phyloP scores from a whole-genome alignment of 2,113 vertebrate genomes.

The Phalacrocorax carbo region DNA sequence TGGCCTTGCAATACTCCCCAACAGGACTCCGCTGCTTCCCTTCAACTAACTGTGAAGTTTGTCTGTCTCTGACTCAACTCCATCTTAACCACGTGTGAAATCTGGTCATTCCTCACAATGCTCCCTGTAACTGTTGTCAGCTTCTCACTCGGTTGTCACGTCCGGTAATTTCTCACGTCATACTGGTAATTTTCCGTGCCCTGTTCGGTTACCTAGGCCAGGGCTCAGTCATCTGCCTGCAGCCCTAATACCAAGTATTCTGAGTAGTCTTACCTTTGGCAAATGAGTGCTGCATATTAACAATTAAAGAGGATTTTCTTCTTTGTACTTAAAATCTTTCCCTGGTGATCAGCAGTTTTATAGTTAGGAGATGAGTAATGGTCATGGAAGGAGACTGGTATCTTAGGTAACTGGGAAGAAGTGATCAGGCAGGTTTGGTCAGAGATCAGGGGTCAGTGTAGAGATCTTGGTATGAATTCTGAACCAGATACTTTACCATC shows the following conservation, averaged over 20 bases:
- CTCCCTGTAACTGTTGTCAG: neutral
- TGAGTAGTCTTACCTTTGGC: neutral
- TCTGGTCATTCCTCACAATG: neutral
- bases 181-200: neutral
- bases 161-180: neutral
- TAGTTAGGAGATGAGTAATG: neutral
- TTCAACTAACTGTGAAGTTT: neutral
- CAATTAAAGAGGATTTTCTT: neutral
- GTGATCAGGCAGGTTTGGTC: neutral
- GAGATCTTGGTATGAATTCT: neutral
- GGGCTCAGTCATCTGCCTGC: neutral
- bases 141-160: neutral
- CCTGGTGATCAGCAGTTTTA: neutral
- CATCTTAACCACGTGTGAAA: rapidly evolving
- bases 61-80: neutral
- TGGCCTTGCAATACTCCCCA: neutral
- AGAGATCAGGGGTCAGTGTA: neutral
- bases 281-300: neutral
- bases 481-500: neutral
- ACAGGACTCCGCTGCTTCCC: neutral
- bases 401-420: neutral
- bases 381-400: neutral
- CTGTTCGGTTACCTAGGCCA: neutral
- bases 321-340: neutral
- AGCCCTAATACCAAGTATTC: neutral